Conservation (phyloP, 1,140 invertebrate species). For the Venturia canescens region DNA sequence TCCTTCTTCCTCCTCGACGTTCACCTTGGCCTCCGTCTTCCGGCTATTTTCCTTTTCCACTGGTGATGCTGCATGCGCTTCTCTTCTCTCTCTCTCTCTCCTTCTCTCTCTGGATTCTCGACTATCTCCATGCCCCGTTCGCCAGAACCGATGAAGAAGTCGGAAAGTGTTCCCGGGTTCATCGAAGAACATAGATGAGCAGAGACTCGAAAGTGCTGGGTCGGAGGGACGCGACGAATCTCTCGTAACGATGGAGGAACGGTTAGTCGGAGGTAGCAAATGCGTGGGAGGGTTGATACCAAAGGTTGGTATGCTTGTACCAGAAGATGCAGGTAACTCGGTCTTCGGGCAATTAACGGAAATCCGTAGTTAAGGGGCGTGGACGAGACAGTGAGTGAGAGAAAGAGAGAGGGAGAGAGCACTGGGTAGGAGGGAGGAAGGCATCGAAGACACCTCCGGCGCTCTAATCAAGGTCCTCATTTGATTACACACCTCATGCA, state of each 20-base stretch:
- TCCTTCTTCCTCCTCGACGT: background rate
- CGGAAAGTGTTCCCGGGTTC: background rate
- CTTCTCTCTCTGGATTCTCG: no score
- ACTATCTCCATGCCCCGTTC: background rate
- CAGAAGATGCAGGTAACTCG: slow-evolving; percentile 10
- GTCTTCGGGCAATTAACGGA: slow-evolving; percentile 38
- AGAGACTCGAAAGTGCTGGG: background rate
- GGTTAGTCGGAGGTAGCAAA: background rate
- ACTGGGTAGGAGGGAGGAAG: background rate
- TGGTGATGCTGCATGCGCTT: background rate
- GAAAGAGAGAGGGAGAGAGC: background rate
- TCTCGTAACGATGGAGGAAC: background rate
- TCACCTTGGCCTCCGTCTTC: background rate
- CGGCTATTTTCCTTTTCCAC: background rate
- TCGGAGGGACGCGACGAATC: background rate
- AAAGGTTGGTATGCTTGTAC: background rate
- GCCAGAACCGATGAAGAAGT: background rate
- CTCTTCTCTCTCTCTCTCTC: no score
- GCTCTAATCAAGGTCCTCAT: slow-evolving; percentile 37
- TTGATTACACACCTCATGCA: slow-evolving; percentile 18
- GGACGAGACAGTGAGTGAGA: background rate
- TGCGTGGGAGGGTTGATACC: background rate
- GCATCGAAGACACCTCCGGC: slow-evolving; percentile 1
- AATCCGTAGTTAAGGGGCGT: slow-evolving; percentile 37
- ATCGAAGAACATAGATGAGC: background rate